These are phyloP conservation scores for cattle (Bos taurus) DNA, from an alignment of 2,113 vertebrate species.

Conservation along the genomic window ARS-UCD2.0 NC_037330.1:8491501-8492000, in stretches of 20 bases:
- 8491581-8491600: background rate
- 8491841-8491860: background rate
- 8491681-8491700: background rate
- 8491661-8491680: background rate
- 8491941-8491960: background rate
- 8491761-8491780: background rate
- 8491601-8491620: background rate
- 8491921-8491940: background rate
- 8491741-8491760: accelerated
- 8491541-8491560: background rate
- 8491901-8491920: background rate
- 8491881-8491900: background rate
- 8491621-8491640: background rate
- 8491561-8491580: background rate
- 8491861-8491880: background rate
- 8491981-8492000: background rate
- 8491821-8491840: background rate
- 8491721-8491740: background rate
- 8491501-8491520: background rate
- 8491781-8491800: background rate
- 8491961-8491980: background rate
- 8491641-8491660: background rate
- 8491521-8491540: background rate
- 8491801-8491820: background rate
- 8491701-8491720: background rate